Base-by-base conservation (phyloP, 2,888 invertebrate genomes). In the Eledona agricola region DNA sequence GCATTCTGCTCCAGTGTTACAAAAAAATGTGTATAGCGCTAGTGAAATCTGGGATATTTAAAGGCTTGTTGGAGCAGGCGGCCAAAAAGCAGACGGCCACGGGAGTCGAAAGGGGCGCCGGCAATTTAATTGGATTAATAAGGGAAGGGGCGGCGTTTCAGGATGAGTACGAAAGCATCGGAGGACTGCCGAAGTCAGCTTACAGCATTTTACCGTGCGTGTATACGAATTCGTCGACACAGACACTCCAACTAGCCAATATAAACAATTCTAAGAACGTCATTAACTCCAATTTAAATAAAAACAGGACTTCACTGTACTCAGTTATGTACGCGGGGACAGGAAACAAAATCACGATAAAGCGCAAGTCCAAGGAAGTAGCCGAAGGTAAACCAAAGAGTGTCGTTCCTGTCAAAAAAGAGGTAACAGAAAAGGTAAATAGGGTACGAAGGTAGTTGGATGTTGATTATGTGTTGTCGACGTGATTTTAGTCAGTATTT, bases 21-120 rank as follows among this genome's bases (percentile, higher is more conserved):
- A 91, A 91, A 76, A 89, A 90, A 70, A 80, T 95, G 55, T 95
- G 95, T 79, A 85, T 88, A 70, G 91, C 90, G 76, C 81, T 95
- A 66, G 84, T 87, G 65, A 85, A 83, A 50, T 87, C 89, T 1
- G 81, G 84, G 23, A 82, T 90, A 51, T 91, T 87, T 72, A 83
- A 82, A 70, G 81, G 66, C 53, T 58, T 69, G 37, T 58, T 79
- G 57, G 77, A 81, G 57, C 79, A 82, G 70, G 79, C 82, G 51
- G 77, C 80, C 63, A 77, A 77, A 71, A 78, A 72, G 59, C 82
- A 75, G 58, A 80, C 78, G 47, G 78, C 78, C 38, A 81, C 78
- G 64, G 83, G 79, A 59, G 80, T 73, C 7, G 73, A 76, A 51
- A 66, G 77, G 37, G 81, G 81, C 23, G 81, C 80, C 7, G 77